phyloP scores from a whole-genome alignment of 2,113 vertebrate species.

The Psephotus haematonotus region DNA sequence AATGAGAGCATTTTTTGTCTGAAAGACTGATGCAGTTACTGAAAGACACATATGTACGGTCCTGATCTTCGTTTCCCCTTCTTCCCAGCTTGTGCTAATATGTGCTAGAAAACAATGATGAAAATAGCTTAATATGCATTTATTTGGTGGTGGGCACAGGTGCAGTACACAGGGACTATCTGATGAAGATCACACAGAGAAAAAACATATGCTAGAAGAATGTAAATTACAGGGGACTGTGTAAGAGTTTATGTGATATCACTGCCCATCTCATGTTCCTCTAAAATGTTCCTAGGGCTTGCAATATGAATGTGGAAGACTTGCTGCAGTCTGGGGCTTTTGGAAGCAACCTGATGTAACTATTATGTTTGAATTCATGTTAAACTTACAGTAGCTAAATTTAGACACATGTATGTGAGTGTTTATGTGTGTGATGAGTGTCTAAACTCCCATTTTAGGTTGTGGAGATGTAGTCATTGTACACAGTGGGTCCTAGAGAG shows the following conservation, averaged over 20 bases:
- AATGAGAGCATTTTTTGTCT: neutral
- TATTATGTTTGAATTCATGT: neutral
- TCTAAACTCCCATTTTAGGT: neutral
- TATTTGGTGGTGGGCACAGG: neutral
- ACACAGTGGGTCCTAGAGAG: neutral
- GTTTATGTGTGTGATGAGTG: neutral
- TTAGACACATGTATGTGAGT: neutral
- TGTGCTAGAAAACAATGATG: neutral
- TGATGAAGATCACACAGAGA: neutral
- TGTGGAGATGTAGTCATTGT: neutral
- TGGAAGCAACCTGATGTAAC: neutral
- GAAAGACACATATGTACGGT: neutral
- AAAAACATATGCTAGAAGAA: neutral
- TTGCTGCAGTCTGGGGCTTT: neutral
- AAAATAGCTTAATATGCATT: neutral
- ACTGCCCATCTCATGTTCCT: fast-evolving
- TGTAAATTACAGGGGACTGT: neutral
- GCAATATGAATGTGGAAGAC: neutral
- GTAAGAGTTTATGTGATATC: neutral
- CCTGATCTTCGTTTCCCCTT: neutral
- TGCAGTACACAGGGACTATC: neutral
- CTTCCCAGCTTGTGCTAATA: neutral
- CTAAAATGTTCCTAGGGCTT: neutral
- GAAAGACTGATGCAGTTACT: neutral
- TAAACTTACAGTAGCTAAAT: neutral